Evolutionary conservation across 2,113 vertebrate genomes (phyloP), one percentile per base, ranked within the genome.

Genomic region (Isichthys henryi): DNA sequence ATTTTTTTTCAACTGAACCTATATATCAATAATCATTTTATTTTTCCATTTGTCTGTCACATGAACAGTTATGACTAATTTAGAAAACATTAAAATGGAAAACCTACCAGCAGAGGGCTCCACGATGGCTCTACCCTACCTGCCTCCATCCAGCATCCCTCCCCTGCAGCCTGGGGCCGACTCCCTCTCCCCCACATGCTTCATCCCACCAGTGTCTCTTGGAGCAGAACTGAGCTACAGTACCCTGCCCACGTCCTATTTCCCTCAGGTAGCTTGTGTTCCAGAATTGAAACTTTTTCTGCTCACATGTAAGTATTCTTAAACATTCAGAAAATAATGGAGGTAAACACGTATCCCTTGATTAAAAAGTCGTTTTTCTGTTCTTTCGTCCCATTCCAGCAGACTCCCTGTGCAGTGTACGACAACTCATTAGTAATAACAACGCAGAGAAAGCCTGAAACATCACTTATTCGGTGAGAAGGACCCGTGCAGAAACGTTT

Each of bases 391-490:
- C 27, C 91, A 91, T 45, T 91, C 50, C 88, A 91, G 49, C 89
- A 94, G 90, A 52, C 62, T 23, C 56, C 87, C 23, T 90, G 45
- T 88, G 8, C 90, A 35, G 13, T 89, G 6, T 66, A 77, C 39
- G 17, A 90, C 70, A 89, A 92, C 11, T 62, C 46, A 77, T 35
- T 50, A 43, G 88, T 35, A 66, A 53, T 88, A 86, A 9, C 39
- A 19, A n/a, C 53, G 46, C 89, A 88, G 35, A 53, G 19, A 17
- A 89, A 92, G 80, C 90, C 86, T 50, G 88, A 86, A 88, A 50
- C 87, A 35, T 49, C 87, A 53, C 15, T 46, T 17, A 39, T 50
- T 88, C 80, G 88, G 94, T 93, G 89, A 92, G 92, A 86, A 49
- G n/a, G 3, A 53, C 11, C 58, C 3, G 13, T 46, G 43, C 53